Base-by-base conservation (phyloP, 1,140 invertebrate genomes). In the Lepidurus apus region DNA sequence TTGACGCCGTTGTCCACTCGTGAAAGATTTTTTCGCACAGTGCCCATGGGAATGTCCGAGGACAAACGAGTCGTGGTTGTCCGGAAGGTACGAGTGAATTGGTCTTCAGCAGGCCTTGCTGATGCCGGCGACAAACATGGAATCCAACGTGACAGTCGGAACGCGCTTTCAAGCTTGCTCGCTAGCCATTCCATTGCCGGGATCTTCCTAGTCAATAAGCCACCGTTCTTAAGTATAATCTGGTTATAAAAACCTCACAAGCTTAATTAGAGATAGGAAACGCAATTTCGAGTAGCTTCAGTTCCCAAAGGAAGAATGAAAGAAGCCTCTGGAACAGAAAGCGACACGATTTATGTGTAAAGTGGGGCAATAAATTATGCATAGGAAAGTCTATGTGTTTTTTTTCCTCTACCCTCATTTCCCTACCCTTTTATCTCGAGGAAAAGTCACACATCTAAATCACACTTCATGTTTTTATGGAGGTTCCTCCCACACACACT, bases 151-250 rank as follows among this genome's bases (percentile, higher is more conserved):
- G 53, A 65, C 53, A 65, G 53, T 13, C 53, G 76, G 43, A 77
- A 45, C 11, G 76, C 43, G 17, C 34, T 47, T 42, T 77, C 76
- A 13, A 77, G 76, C 42, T 77, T 77, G 76, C 45, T 65, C 44
- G 76, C 76, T 26, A 77, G 45, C 76, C 76, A 77, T 65, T 77
- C 76, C 65, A 77, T 34, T 26, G 76, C 76, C 76, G 76, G 76
- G 76, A 77, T 77, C 76, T 77, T 77, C 65, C 76, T 77, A 77
- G 76, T 77, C 76, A 77, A 77, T 26, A 77, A 77, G 44, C 42
- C 3, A 65, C 24, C 42, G 43, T 42, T 47, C 43, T 45, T 42
- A 45, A 45, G 47, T 8, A 77, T 8, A 42, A 65, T 26, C 26
- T n/a, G 43, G 13, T 45, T 77, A 42, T 43, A 77, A 43, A 10